These are phyloP conservation scores for Megaceryle torquata DNA, from an alignment of 2,113 vertebrate species.

Conservation along the genomic window DNA sequence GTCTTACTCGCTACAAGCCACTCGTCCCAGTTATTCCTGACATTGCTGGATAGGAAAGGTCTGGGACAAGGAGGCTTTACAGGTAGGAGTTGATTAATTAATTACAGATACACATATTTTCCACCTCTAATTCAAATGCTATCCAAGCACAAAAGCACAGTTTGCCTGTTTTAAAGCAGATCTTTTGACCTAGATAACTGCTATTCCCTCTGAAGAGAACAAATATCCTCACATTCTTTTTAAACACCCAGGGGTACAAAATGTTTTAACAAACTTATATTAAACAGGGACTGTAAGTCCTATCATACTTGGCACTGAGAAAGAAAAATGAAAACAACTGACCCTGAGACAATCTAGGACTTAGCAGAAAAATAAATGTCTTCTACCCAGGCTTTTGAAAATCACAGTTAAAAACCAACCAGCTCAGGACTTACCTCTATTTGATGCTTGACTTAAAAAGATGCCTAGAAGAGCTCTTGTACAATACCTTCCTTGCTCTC, in stretches of 20 bases:
- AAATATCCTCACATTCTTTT: background rate
- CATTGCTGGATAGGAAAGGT: background rate
- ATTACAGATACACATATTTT: background rate
- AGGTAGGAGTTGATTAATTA: background rate
- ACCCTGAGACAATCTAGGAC: background rate
- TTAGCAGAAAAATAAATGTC: background rate
- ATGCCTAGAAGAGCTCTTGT: slow-evolving; percentile 2
- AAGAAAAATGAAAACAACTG: background rate
- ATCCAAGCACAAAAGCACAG: background rate
- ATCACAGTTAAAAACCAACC: background rate
- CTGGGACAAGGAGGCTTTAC: background rate
- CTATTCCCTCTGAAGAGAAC: background rate
- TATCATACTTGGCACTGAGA: background rate
- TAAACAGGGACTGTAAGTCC: background rate
- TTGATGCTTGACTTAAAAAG: slow-evolving; percentile 10
- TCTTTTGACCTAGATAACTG: slow-evolving; percentile 25
- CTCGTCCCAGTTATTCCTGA: background rate
- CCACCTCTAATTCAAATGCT: background rate
- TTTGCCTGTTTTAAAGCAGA: background rate
- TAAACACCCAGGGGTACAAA: background rate
- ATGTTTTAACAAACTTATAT: background rate
- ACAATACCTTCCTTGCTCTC: background rate
- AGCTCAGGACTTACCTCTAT: slow-evolving; percentile 35
- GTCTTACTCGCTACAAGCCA: background rate
- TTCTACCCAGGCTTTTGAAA: background rate